Conservation (phyloP, 2,888 invertebrate genomes). For the Caenorhabditis panamensis region DNA sequence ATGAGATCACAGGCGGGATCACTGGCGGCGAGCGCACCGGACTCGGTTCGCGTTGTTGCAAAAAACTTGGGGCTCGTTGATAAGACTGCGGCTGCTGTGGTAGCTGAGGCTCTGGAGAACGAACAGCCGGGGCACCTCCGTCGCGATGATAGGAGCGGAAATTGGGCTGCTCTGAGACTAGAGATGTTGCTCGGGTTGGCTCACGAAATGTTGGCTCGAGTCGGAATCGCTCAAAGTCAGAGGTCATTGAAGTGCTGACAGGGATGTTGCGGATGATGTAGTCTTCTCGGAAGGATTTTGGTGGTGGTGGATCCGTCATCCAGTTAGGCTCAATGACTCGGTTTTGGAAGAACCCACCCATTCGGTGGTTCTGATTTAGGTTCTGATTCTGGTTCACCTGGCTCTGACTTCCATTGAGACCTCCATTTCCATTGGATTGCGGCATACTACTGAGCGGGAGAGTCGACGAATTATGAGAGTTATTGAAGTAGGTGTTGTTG, state of each 20-base stretch:
- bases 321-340: slow-evolving; percentile 61
- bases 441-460: not conserved
- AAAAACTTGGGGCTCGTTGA: slow-evolving; percentile 16
- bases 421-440: not conserved
- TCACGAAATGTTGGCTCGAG: slow-evolving; percentile 48
- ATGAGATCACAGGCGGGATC: slow-evolving; percentile 28
- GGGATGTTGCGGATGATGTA: slow-evolving; percentile 52
- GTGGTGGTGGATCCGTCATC: slow-evolving; percentile 69
- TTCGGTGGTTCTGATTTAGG: not conserved
- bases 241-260: slow-evolving; percentile 15
- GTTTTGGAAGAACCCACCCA: slow-evolving; percentile 57
- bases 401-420: slow-evolving; percentile 2
- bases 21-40: slow-evolving; percentile 33
- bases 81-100: slow-evolving; percentile 11
- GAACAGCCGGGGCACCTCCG: slow-evolving; percentile 9
- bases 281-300: slow-evolving; percentile 59
- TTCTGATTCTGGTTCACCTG: slow-evolving; percentile 2
- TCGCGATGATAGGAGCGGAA: slow-evolving; percentile 59
- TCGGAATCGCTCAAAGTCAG: slow-evolving; percentile 52
- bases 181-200: slow-evolving; percentile 20
- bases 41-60: slow-evolving; percentile 45
- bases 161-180: slow-evolving; percentile 32
- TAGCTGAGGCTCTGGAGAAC: not conserved
- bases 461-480: slow-evolving; percentile 12
- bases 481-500: slow-evolving; percentile 38